Base-by-base conservation (phyloP, 2,113 vertebrate species). In the Halcyon malimbica region DNA sequence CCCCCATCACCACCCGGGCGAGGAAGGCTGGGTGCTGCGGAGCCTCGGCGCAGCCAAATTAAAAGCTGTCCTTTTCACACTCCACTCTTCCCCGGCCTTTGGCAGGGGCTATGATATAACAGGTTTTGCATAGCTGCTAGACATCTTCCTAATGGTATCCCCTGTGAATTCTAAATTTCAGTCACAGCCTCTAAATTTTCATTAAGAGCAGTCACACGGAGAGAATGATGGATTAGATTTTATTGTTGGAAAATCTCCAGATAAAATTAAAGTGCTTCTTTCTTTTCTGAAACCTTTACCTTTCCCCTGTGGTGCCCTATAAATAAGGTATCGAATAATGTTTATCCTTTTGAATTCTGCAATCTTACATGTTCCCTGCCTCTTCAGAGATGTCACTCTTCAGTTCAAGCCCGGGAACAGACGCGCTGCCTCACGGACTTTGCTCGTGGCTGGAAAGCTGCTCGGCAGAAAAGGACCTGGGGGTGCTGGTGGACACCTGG, bases 221-320 rank as follows among this genome's bases (percentile, higher is more conserved):
- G 97, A 96, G 91, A 79, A 92, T 97, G 97, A 98, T 97, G 97
- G 97, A 97, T 97, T 98, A 85, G 96, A 97, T 97, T 97, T 98
- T 98, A 96, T 94, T 94, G 93, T 95, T 98, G 97, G 97, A 98
- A 97, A 97, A 89, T 86, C 95, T 97, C 97, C 98, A 98, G 96
- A 95, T 94, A 84, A 97, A 97, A 97, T 97, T 95, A 97, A 97
- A 96, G 96, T 93, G 96, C 93, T 95, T 94, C 96, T 94, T 92
- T 96, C 83, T 82, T 94, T 93, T 96, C 94, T 89, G 84, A 93
- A 94, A 88, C 89, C 92, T 95, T 95, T 89, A 56, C 93, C 92
- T 87, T 86, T 90, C 88, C 87, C 91, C 94, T 92, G 33, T 88
- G 33, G 93, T 93, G 91, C 91, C 94, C 94, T 87, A 88, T 69